A percentile compares a stretch with the other conserved stretches of the same genome.
These are phyloP conservation scores for Boloria selene DNA, from an alignment of 2,888 invertebrate species.

Conservation along the genomic window DNA sequence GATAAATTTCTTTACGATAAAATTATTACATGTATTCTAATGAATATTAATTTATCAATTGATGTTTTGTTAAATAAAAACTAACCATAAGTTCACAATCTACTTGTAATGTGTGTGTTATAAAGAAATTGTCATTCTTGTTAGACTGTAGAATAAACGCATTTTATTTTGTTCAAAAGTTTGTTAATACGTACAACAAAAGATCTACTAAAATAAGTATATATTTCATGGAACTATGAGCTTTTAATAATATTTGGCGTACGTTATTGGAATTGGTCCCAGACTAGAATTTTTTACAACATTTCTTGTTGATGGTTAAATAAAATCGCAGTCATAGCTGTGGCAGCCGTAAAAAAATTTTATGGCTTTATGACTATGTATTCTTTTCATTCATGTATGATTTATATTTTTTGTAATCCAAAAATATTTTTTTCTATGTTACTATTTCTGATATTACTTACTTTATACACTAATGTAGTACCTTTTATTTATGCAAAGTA, in stretches of 20 bases:
- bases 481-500: no score
- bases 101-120: no score
- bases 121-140: no score
- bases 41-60: no score
- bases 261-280: conserved; percentile 13
- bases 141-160: no score
- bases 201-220: background rate
- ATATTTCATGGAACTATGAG: background rate
- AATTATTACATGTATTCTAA: no score
- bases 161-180: background rate
- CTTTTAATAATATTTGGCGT: conserved; percentile 7
- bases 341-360: conserved; percentile 61
- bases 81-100: no score
- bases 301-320: conserved; percentile 49
- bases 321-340: conserved; percentile 59
- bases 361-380: conserved; percentile 58
- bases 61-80: no score
- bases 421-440: background rate
- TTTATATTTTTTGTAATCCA: background rate
- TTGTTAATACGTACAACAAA: background rate
- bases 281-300: conserved; percentile 44
- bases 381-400: conserved; percentile 54
- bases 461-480: no score
- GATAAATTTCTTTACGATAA: no score
- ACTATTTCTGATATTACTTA: no score